phyloP scores from a whole-genome alignment of 2,888 invertebrate genomes.

The Chaetogeoica ovagalla region DNA sequence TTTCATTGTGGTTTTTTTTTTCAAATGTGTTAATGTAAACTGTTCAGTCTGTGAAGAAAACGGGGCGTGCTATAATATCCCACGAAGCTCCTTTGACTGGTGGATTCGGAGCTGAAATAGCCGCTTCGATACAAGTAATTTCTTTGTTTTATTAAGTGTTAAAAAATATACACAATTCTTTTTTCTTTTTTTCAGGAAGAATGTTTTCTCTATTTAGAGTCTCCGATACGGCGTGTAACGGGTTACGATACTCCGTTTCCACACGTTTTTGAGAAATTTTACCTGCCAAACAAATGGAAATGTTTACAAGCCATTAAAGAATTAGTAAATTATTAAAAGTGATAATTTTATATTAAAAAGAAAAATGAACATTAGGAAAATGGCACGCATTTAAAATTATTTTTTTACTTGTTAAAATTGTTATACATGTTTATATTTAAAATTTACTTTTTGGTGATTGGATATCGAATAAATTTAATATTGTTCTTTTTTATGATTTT shows the following conservation, averaged over 20 bases:
- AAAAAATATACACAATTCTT: background rate
- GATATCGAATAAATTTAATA: too few species aligned
- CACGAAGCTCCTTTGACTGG: constrained; percentile 96
- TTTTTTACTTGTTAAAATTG: too few species aligned
- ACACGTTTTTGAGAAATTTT: constrained; percentile 93
- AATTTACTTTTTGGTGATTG: too few species aligned
- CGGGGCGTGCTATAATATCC: constrained; percentile 84
- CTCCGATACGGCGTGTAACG: constrained; percentile 84
- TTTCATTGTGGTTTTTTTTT: background rate
- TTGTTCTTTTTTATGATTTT: too few species aligned
- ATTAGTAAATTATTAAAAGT: constrained; percentile 70
- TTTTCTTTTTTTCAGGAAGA: constrained; percentile 68
- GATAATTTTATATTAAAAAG: too few species aligned
- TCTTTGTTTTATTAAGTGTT: background rate
- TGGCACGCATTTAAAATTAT: too few species aligned
- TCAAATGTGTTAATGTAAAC: background rate
- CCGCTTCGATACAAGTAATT: constrained; percentile 85
- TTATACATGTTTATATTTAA: too few species aligned
- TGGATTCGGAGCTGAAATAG: constrained; percentile 95
- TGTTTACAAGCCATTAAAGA: constrained; percentile 81
- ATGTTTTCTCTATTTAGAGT: constrained; percentile 93
- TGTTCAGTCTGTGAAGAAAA: constrained; percentile 87
- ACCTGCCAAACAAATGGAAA: constrained; percentile 91
- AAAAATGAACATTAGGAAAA: too few species aligned
- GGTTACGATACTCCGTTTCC: constrained; percentile 99